A percentile compares a stretch with the other conserved stretches of the same genome.
phyloP scores from a whole-genome alignment of 2,888 invertebrate genomes.

The Hirtodrosophila cameraria region DNA sequence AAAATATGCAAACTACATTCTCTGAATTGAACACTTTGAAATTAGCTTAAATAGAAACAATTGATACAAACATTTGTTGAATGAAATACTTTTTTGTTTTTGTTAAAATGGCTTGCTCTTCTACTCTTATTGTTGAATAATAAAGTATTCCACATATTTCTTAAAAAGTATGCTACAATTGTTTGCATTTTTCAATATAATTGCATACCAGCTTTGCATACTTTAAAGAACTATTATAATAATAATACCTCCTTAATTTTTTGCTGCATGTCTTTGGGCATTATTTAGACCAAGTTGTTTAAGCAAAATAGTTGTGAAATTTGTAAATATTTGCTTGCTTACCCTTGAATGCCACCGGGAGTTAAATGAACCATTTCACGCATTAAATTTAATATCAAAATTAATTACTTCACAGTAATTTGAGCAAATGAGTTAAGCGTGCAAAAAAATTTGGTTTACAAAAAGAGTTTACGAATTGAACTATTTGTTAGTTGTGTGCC shows the following conservation, averaged over 20 bases:
- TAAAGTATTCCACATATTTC: too few relatives aligned
- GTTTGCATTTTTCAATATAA: not conserved
- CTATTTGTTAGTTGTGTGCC: slow-evolving; percentile 18
- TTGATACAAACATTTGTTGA: too few relatives aligned
- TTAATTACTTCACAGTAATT: slow-evolving; percentile 17
- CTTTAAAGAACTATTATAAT: not conserved
- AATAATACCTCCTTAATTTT: too few relatives aligned
- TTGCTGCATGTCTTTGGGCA: slow-evolving; percentile 2
- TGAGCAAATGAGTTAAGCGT: not conserved
- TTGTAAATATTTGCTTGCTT: not conserved
- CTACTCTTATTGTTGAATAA: too few relatives aligned
- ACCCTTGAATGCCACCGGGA: slow-evolving; percentile 26
- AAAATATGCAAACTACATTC: too few relatives aligned
- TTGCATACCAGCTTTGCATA: not conserved
- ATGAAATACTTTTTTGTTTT: too few relatives aligned
- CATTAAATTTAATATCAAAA: slow-evolving; percentile 34
- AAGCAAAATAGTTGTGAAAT: not conserved
- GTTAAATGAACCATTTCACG: slow-evolving; percentile 42
- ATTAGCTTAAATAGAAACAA: too few relatives aligned
- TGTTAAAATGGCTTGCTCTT: too few relatives aligned
- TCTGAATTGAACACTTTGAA: too few relatives aligned
- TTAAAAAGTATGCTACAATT: too few relatives aligned
- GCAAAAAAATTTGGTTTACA: slow-evolving; percentile 10
- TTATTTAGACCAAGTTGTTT: not conserved
- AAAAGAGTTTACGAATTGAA: slow-evolving; percentile 2